A percentile compares a stretch with the other conserved stretches of the same genome.
phyloP scores from a whole-genome alignment of 1,140 invertebrate genomes.

The Littorina saxatilis region DNA sequence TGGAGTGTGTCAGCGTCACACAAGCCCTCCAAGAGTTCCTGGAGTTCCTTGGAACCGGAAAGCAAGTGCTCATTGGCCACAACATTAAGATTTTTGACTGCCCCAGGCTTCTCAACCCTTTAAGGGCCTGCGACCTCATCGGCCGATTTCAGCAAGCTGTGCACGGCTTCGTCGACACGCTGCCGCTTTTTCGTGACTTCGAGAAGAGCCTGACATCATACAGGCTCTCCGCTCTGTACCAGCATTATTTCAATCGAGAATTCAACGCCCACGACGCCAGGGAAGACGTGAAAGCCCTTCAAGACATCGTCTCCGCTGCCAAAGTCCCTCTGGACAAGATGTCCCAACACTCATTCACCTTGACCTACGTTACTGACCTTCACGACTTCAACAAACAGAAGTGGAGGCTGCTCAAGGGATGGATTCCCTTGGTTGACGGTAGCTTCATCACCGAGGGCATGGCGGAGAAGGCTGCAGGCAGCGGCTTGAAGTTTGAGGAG shows the following conservation, averaged over 20 bases:
- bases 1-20: neutral
- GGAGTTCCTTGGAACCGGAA: neutral
- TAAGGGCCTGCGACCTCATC: neutral
- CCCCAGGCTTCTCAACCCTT: slow-evolving; percentile 5
- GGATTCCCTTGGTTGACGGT: neutral
- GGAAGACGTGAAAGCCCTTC: slow-evolving; percentile 1
- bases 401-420: neutral
- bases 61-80: neutral
- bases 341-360: neutral
- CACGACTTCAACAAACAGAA: neutral
- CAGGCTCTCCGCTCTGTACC: neutral
- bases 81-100: slow-evolving; percentile 10
- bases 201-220: neutral
- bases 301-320: neutral
- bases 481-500: neutral
- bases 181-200: slow-evolving; percentile 16
- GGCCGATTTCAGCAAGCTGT: neutral
- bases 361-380: neutral
- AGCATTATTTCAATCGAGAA: neutral
- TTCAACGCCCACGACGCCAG: neutral
- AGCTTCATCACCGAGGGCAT: neutral
- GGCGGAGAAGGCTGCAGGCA: neutral
- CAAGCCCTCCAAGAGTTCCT: slow-evolving; percentile 8
- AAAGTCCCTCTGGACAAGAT: neutral
- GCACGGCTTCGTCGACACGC: slow-evolving; percentile 13